Conservation (phyloP, 1,140 invertebrate species). For the Aphidius gifuensis region DNA sequence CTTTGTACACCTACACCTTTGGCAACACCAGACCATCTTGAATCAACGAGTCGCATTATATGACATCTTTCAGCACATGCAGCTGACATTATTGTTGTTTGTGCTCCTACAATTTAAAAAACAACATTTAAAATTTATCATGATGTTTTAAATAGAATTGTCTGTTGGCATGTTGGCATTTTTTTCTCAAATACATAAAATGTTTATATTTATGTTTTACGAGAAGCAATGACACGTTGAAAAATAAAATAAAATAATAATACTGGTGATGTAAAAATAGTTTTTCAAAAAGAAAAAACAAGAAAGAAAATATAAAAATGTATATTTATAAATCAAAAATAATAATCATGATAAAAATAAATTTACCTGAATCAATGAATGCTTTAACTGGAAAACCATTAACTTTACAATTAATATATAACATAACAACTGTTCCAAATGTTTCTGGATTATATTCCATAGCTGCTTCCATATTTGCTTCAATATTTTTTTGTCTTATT, state of each 20-base stretch:
- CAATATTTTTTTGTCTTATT: slow-evolving; percentile 93
- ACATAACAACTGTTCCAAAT: slow-evolving; percentile 95
- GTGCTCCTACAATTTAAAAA: slow-evolving; percentile 65
- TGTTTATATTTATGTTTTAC: no score
- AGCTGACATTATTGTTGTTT: slow-evolving; percentile 92
- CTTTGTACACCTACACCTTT: slow-evolving; percentile 95
- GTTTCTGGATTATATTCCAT: slow-evolving; percentile 98
- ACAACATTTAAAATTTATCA: slow-evolving; percentile 10
- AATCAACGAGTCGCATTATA: slow-evolving; percentile 93
- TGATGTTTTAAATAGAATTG: no score
- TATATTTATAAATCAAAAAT: slow-evolving; percentile 6
- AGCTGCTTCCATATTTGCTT: slow-evolving; percentile 97
- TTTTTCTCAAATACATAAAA: slow-evolving; percentile 3
- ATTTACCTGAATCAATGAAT: slow-evolving; percentile 89
- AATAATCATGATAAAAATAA: background rate
- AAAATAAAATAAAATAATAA: slow-evolving; percentile 10
- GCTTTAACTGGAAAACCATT: slow-evolving; percentile 96
- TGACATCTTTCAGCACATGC: slow-evolving; percentile 90
- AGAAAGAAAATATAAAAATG: slow-evolving; percentile 14
- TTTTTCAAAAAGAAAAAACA: background rate
- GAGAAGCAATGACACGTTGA: slow-evolving; percentile 19
- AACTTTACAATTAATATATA: slow-evolving; percentile 94
- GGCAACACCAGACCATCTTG: slow-evolving; percentile 90
- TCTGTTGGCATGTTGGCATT: no score
- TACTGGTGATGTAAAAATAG: slow-evolving; percentile 17